A percentile compares a stretch with the other conserved stretches of the same genome.
Evolutionary conservation across 2,888 invertebrate species (phyloP).

Genomic region (Drosophila differens): DNA sequence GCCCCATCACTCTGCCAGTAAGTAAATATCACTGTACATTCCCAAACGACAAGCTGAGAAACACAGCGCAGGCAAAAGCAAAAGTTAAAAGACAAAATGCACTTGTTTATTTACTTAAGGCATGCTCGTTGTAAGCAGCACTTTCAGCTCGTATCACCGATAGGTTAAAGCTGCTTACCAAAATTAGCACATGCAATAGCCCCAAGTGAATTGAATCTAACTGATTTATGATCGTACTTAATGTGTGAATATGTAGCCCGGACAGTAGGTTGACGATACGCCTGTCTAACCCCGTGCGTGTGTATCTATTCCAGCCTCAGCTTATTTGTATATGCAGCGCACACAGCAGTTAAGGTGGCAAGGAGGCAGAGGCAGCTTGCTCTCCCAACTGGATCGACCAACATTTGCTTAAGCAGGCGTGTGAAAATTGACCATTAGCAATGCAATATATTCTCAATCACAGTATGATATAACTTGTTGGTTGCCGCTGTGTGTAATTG

Average conservation of each 20-base stretch:
- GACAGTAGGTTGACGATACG: slow-evolving; percentile 40
- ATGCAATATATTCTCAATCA: slow-evolving; percentile 77
- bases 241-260: slow-evolving; percentile 72
- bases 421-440: slow-evolving; percentile 82
- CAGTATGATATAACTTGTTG: slow-evolving; percentile 67
- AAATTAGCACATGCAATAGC: slow-evolving; percentile 71
- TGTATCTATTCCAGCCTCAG: slow-evolving; percentile 24
- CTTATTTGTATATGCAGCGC: slow-evolving; percentile 57
- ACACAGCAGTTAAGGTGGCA: slow-evolving; percentile 14
- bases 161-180: slow-evolving; percentile 16
- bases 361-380: neutral
- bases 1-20: slow-evolving; percentile 6
- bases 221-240: slow-evolving; percentile 82
- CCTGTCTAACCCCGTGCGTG: slow-evolving; percentile 14
- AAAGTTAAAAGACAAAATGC: neutral
- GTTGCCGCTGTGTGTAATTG: slow-evolving; percentile 18
- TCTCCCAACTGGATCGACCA: slow-evolving; percentile 39
- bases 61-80: neutral
- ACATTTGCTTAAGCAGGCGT: slow-evolving; percentile 80
- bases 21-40: neutral
- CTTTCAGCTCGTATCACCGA: slow-evolving; percentile 16
- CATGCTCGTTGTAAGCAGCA: neutral
- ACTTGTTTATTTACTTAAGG: neutral
- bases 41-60: neutral
- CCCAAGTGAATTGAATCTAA: slow-evolving; percentile 80